Evolutionary conservation across 2,888 invertebrate genomes (phyloP).

Genomic region (Watsonalla cultraria): DNA sequence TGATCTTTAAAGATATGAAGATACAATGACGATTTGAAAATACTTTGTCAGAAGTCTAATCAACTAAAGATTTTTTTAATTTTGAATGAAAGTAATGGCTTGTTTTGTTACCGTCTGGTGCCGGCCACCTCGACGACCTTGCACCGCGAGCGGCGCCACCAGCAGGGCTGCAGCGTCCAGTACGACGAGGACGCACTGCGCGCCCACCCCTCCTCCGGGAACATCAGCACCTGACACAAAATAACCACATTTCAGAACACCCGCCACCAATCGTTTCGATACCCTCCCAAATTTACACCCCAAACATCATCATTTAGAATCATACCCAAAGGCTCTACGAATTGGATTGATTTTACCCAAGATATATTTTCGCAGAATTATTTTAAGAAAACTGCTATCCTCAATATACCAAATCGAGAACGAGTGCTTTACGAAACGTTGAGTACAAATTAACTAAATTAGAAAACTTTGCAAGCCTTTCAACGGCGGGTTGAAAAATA

Average conservation of each 20-base stretch:
- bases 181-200: constrained; percentile 91
- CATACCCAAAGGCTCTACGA: constrained; percentile 9
- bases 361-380: constrained; percentile 40
- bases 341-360: constrained; percentile 47
- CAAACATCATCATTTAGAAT: constrained; percentile 5
- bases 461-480: constrained; percentile 74
- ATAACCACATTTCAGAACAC: background rate
- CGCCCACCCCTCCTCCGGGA: constrained; percentile 94
- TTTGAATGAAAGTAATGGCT: background rate
- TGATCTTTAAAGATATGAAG: background rate
- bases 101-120: constrained; percentile 79
- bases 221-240: constrained; percentile 83
- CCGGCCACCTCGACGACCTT: constrained; percentile 92
- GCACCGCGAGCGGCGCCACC: constrained; percentile 91
- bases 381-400: constrained; percentile 47
- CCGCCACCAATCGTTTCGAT: background rate
- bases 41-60: too few relatives aligned
- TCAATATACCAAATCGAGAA: constrained; percentile 40
- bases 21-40: too few relatives aligned
- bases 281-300: background rate
- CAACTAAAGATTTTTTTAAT: too few relatives aligned
- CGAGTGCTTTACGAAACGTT: constrained; percentile 48
- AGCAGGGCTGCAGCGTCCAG: constrained; percentile 91
- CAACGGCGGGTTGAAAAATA: constrained; percentile 71
- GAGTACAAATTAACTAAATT: constrained; percentile 72